These are phyloP conservation scores for Tetragonula clypearis DNA, from an alignment of 1,140 invertebrate species.

Conservation along the genomic window DNA sequence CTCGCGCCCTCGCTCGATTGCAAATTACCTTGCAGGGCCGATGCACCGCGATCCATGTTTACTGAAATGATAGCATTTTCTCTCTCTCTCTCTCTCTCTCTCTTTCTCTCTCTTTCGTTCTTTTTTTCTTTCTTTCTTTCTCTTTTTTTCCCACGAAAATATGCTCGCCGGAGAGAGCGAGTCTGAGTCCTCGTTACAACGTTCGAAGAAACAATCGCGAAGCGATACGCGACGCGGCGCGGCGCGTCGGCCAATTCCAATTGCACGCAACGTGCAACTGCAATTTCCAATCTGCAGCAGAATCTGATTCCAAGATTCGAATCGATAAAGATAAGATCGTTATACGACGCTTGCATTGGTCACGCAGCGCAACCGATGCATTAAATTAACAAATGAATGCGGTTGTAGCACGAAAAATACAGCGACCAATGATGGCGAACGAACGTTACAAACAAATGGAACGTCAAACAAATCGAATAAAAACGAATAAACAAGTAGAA, in stretches of 20 bases:
- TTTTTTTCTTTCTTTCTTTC: background rate
- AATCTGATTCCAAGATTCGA: background rate
- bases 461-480: too few species aligned
- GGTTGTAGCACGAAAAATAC: background rate
- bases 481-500: too few species aligned
- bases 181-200: background rate
- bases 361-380: background rate
- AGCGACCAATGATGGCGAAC: background rate
- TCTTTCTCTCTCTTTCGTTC: background rate
- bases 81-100: background rate
- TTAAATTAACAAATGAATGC: background rate
- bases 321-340: slow-evolving; percentile 32
- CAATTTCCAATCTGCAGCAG: background rate
- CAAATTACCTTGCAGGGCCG: slow-evolving; percentile 43
- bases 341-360: too few species aligned
- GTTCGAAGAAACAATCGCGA: background rate
- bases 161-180: background rate
- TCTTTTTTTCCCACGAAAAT: background rate
- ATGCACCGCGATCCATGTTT: slow-evolving; percentile 35
- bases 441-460: background rate
- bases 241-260: too few species aligned
- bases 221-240: too few species aligned
- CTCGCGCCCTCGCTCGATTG: slow-evolving; percentile 56
- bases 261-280: background rate
- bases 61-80: slow-evolving; percentile 33